phyloP scores from a whole-genome alignment of 1,140 invertebrate genomes.

The Cydia strobilella region DNA sequence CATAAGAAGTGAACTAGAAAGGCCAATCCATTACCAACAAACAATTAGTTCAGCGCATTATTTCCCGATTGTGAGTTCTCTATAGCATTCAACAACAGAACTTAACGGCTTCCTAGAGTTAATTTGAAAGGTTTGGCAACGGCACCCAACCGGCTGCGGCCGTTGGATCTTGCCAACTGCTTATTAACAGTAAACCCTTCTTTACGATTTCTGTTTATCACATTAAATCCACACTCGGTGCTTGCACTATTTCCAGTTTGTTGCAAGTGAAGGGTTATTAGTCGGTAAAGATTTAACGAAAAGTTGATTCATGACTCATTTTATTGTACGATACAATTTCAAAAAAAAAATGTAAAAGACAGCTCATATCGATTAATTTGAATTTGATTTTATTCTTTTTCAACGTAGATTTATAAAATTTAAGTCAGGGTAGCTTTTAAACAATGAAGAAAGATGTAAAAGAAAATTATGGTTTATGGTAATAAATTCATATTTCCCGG shows the following conservation, averaged over 20 bases:
- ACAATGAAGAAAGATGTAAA: constrained; percentile 25
- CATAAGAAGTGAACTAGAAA: background rate
- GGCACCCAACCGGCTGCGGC: constrained; percentile 20
- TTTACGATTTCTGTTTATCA: constrained; percentile 40
- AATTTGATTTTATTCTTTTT: background rate
- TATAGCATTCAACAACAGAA: background rate
- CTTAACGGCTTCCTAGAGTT: constrained; percentile 16
- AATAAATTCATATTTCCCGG: constrained; percentile 26
- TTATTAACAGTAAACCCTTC: constrained; percentile 39
- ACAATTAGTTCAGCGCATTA: background rate
- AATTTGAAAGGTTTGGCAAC: constrained; percentile 35
- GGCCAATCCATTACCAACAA: background rate
- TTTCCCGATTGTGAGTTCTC: background rate
- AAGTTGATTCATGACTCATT: background rate
- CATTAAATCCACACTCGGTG: constrained; percentile 34
- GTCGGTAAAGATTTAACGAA: background rate
- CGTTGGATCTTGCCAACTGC: constrained; percentile 35
- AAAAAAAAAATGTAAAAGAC: too few species aligned
- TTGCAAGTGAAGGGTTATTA: background rate
- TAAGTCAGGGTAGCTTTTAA: background rate
- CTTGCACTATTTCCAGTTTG: constrained; percentile 28
- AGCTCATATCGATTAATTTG: too few species aligned
- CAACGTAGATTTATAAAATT: background rate
- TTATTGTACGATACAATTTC: too few species aligned
- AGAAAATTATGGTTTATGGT: constrained; percentile 23